Base-by-base conservation (phyloP, 1,140 invertebrate genomes). In the Mactra quadrangularis region DNA sequence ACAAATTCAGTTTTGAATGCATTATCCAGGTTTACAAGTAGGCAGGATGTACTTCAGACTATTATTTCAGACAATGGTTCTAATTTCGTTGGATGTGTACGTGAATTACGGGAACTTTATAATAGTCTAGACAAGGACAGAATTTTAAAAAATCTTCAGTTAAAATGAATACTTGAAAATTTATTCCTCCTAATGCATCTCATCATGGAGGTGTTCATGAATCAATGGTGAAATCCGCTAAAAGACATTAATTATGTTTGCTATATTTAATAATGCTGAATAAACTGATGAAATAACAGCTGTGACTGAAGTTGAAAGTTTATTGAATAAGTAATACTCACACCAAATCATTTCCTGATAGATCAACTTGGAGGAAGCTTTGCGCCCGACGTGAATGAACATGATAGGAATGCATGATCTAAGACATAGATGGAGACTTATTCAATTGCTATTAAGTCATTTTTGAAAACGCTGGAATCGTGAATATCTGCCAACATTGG, bases 391-490 rank as follows among this genome's bases (percentile, higher is more conserved):
- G 3, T 19, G 31, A 50, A 72, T 3, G 68, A 82, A 27, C 3
- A 25, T 29, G 17, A 31, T 55, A 7, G 17, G 9, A 4, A 3
- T 4, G 3, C 72, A 35, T 31, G 38, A 60, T 25, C 62, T 52
- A 3, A 22, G 29, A 6, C 57, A 72, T 27, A 55, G 78, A 22
- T 82, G 78, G 82, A 74, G 82, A n/a, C 25, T 13, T 4, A 60
- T 83, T 1, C 74, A 83, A 45, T 47, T 66, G 35, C 45, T 83
- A 27, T 35, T 83, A 6, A 45, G 31, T 13, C 82, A 83, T 45
- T 77, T 83, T 50, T 83, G 82, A 74, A 53, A 76, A n/a, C 68
- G 81, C 1, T 83, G 81, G 71, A 19, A 76, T 27, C 1, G 22
- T 1, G 81, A 83, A 64, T 78, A n/a, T 15, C 15, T 83, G 25